phyloP scores from a whole-genome alignment of 2,888 invertebrate species.

The Synanthedon andrenaeformis region DNA sequence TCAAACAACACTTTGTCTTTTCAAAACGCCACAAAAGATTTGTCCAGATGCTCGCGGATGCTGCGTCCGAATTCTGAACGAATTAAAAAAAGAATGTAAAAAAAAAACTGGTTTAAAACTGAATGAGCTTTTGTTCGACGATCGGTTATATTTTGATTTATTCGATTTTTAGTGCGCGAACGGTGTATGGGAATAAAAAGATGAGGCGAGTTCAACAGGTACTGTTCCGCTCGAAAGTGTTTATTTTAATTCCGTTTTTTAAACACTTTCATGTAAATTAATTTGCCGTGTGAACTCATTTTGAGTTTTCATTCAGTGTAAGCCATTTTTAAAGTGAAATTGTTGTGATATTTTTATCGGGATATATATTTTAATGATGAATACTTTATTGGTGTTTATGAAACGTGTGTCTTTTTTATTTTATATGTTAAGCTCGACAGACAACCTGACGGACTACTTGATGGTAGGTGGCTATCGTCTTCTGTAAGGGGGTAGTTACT shows the following conservation, averaged over 20 bases:
- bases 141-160: slow-evolving; percentile 69
- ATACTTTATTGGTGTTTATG: too few relatives aligned
- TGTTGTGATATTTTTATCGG: background rate
- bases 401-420: too few relatives aligned
- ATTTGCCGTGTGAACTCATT: background rate
- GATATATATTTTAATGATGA: too few relatives aligned
- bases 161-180: slow-evolving; percentile 61
- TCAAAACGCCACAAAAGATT: slow-evolving; percentile 44
- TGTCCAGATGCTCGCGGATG: slow-evolving; percentile 61
- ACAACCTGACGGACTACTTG: too few relatives aligned
- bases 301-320: background rate
- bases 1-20: slow-evolving; percentile 47
- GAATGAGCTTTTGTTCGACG: slow-evolving; percentile 59
- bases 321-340: background rate
- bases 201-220: slow-evolving; percentile 59
- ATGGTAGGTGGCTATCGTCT: too few relatives aligned
- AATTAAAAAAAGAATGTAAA: slow-evolving; percentile 22
- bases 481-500: too few relatives aligned
- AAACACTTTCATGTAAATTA: background rate
- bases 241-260: background rate
- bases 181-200: slow-evolving; percentile 54
- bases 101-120: slow-evolving; percentile 53
- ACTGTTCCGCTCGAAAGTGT: slow-evolving; percentile 31
- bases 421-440: too few relatives aligned
- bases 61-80: slow-evolving; percentile 41